Conservation (phyloP, 2,888 invertebrate species). For the Pammene fasciana region DNA sequence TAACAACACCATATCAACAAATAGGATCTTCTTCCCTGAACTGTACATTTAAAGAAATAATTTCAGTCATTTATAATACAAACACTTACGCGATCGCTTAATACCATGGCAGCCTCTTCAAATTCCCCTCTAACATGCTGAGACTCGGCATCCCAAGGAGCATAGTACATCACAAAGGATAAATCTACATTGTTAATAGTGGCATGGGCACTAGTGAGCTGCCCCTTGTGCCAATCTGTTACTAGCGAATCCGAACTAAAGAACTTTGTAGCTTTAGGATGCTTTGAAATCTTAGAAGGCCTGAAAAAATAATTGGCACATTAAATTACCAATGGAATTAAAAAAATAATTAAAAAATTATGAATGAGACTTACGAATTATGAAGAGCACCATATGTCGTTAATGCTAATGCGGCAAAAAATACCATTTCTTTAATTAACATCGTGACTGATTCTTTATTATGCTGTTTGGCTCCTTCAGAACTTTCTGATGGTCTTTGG, state of each 20-base stretch:
- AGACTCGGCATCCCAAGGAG: conserved; percentile 96
- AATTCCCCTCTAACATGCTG: conserved; percentile 89
- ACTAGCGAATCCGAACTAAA: conserved; percentile 87
- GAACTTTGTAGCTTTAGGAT: conserved; percentile 86
- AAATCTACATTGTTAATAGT: conserved; percentile 87
- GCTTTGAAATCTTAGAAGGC: conserved; percentile 70
- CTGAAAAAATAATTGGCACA: conserved; percentile 55
- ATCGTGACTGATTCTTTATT: conserved; percentile 77
- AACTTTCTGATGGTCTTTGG: conserved; percentile 64
- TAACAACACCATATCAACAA: no score
- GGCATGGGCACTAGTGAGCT: conserved; percentile 85
- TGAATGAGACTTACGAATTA: conserved; percentile 84
- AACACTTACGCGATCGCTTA: conserved; percentile 86
- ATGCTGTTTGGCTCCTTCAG: conserved; percentile 64
- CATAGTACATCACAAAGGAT: conserved; percentile 96
- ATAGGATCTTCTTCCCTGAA: no score
- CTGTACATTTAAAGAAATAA: no score
- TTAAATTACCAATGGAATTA: neutral
- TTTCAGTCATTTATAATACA: no score
- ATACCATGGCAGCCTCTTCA: conserved; percentile 87
- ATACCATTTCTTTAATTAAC: conserved; percentile 85
- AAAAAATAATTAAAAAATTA: conserved; percentile 5
- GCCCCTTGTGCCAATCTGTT: conserved; percentile 90
- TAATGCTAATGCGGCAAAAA: conserved; percentile 85
- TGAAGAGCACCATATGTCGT: conserved; percentile 88